These are phyloP conservation scores for Frankliniella fusca DNA, from an alignment of 2,888 invertebrate genomes.

Conservation along the genomic window DNA sequence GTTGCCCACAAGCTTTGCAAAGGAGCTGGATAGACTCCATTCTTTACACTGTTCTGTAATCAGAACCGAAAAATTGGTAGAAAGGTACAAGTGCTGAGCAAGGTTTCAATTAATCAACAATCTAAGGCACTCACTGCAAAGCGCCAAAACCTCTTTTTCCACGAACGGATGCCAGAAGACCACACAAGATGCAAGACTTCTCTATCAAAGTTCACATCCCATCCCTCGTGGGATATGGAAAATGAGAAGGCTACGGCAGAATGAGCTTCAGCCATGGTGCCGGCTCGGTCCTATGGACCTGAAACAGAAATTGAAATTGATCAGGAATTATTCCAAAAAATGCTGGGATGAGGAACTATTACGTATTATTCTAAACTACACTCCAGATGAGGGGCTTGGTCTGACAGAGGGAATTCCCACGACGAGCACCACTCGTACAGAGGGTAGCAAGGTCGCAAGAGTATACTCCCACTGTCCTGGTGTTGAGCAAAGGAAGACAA, in stretches of 20 bases:
- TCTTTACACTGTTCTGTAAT: slow-evolving; percentile 86
- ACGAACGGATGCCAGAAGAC: slow-evolving; percentile 90
- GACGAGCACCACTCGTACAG: no score
- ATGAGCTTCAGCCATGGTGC: slow-evolving; percentile 93
- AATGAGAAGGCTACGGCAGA: slow-evolving; percentile 97
- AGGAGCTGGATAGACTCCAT: slow-evolving; percentile 94
- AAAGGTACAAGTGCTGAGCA: slow-evolving; percentile 6
- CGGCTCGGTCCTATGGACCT: background rate
- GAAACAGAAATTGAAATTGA: no score
- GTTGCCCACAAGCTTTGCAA: slow-evolving; percentile 83
- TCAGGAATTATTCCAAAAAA: no score
- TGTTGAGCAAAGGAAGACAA: no score
- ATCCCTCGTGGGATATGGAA: slow-evolving; percentile 95
- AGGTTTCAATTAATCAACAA: background rate
- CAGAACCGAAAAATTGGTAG: slow-evolving; percentile 36
- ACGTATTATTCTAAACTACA: no score
- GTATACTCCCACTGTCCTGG: no score
- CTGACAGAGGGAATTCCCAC: no score
- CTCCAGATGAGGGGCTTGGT: no score
- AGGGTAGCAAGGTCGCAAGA: no score
- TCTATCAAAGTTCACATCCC: slow-evolving; percentile 95
- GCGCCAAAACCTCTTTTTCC: slow-evolving; percentile 88
- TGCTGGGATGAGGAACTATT: no score
- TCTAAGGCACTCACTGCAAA: slow-evolving; percentile 56
- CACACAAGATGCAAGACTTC: slow-evolving; percentile 94